Conservation (phyloP, 2,888 invertebrate species). For the Drosophila eohydei region DNA sequence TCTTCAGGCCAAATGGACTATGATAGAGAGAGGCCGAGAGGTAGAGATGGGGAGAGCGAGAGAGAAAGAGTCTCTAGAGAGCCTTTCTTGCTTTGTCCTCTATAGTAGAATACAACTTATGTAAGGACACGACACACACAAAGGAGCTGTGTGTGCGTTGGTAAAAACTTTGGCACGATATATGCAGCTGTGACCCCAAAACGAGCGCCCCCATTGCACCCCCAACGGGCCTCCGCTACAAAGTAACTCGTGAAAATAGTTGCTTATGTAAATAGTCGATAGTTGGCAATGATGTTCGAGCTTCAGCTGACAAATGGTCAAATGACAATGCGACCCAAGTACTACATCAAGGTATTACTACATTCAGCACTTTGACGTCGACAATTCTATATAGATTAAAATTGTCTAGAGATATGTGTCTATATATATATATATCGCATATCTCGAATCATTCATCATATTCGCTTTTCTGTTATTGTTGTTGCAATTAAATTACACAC, state of each 20-base stretch:
- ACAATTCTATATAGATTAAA: slow-evolving; percentile 9
- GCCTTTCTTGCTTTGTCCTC: slow-evolving; percentile 25
- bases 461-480: slow-evolving; percentile 22
- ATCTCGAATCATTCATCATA: slow-evolving; percentile 43
- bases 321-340: slow-evolving; percentile 40
- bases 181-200: slow-evolving; percentile 63
- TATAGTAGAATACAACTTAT: slow-evolving; percentile 60
- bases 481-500: slow-evolving; percentile 41
- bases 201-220: slow-evolving; percentile 11
- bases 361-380: slow-evolving; percentile 34
- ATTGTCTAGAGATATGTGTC: not conserved
- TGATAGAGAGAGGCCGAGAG: not conserved
- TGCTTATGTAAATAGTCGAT: slow-evolving; percentile 52
- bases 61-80: slow-evolving; percentile 5
- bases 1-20: slow-evolving; percentile 46
- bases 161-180: slow-evolving; percentile 57
- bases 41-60: not conserved
- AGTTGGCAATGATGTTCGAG: slow-evolving; percentile 23
- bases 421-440: slow-evolving; percentile 15
- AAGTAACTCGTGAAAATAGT: slow-evolving; percentile 39
- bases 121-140: slow-evolving; percentile 63
- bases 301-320: slow-evolving; percentile 64
- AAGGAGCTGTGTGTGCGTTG: slow-evolving; percentile 36
- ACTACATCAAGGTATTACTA: slow-evolving; percentile 20
- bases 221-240: not conserved